phyloP scores from a whole-genome alignment of 2,888 invertebrate genomes.

The Selenia dentaria region DNA sequence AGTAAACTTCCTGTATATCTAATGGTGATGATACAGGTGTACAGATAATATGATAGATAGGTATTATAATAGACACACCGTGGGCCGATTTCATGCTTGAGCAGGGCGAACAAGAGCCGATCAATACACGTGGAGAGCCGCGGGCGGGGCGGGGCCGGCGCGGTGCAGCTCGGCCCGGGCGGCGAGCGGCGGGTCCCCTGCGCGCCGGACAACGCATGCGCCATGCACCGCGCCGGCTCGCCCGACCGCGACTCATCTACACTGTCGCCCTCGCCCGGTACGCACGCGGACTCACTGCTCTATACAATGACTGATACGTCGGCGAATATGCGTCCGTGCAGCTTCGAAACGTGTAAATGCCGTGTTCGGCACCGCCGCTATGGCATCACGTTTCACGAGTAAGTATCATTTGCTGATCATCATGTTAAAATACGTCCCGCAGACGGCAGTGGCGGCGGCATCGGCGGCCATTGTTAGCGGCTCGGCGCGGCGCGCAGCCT shows the following conservation, averaged over 20 bases:
- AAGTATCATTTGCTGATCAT: too few species aligned
- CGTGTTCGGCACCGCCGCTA: conserved; percentile 1
- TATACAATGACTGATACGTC: too few species aligned
- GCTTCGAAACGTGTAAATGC: neutral
- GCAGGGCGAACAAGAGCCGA: neutral
- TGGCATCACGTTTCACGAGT: conserved; percentile 10
- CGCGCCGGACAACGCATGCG: neutral
- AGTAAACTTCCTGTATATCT: too few species aligned
- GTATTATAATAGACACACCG: too few species aligned
- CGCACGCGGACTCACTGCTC: too few species aligned
- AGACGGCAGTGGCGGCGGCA: too few species aligned
- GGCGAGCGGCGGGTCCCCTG: neutral
- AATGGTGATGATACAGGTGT: too few species aligned
- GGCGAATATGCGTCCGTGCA: neutral
- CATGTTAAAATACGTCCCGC: too few species aligned
- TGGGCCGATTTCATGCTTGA: too few species aligned
- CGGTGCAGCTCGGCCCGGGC: neutral
- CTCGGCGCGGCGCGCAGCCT: too few species aligned
- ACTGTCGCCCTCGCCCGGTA: neutral
- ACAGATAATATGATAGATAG: too few species aligned
- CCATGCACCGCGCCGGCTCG: neutral
- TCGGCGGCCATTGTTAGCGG: too few species aligned
- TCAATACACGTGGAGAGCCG: neutral
- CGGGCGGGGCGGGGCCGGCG: neutral
- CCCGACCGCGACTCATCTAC: neutral